Base-by-base conservation (phyloP, 2,113 vertebrate species). In the Phalacrocorax brasilianus region DNA sequence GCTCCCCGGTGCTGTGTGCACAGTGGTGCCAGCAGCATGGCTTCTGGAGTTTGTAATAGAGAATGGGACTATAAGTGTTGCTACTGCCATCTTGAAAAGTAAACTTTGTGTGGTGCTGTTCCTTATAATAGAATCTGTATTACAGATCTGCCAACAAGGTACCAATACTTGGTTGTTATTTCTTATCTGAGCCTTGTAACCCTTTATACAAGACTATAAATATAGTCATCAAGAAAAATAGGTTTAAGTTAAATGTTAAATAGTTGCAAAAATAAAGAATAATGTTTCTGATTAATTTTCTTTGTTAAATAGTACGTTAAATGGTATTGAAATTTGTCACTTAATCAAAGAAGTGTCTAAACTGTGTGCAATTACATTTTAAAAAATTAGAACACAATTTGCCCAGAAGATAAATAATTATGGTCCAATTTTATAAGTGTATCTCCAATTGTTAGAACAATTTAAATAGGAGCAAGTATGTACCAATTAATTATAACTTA, bases 341-440 rank as follows among this genome's bases (percentile, higher is more conserved):
- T 96, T 97, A 96, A 97, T 98, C 94, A 97, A 97, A 96, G 72
- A 96, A 78, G 66, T 82, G 92, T 91, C 88, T 96, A 94, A 96
- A 91, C 70, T 88, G 35, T 79, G 56, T 94, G 85, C 93, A 95
- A 95, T 96, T 97, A 88, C 76, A 88, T 97, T 97, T 80, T 27
- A 94, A 96, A 95, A 97, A 96, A 97, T 95, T 97, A 96, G 96
- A 97, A 91, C 96, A 94, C 88, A 91, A 53, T 97, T 98, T 97
- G 77, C 94, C 91, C 89, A 95, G 93, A 88, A 97, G 97, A 98
- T 98, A 98, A 97, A 97, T 97, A 97, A 97, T 97, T 96, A 94
- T 62, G 88, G 62, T 90, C 35, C 47, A 91, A 91, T 97, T 97
- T 97, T 95, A 81, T 95, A 97, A 97, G 93, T 94, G 79, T 95